Evolutionary conservation across 2,797 vertebrate genomes (phyloP), one percentile per base, ranked within the genome.

Genomic region (Ciconia nigra): DNA sequence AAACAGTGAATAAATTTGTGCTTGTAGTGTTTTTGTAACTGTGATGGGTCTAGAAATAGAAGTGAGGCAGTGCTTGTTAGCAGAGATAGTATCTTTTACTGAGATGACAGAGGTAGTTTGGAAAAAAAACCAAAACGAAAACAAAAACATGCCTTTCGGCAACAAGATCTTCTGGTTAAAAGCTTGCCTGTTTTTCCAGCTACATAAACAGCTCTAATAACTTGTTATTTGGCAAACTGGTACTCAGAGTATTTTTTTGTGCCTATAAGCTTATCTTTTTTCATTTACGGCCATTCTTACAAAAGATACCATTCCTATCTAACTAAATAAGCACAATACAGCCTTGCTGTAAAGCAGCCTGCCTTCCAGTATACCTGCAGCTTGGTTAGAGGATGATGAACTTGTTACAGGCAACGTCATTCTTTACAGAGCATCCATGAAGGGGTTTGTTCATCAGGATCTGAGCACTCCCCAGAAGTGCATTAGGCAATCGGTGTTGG

Each of bases 1-100:
- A 95, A 91, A 79, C 63, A 87, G 74, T 73, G 95, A 93, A 89
- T 89, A 93, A 80, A 94, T 92, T 83, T 92, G 44, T 92, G 46
- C 71, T 83, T 62, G 47, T 62, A 80, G 47, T 94, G 59, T 73
- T 96, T 93, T 73, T 89, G 39, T 77, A 87, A 59, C 65, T 96
- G 81, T 91, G 87, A 71, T 31, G 33, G 7, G 39, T 83, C 52
- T 92, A 85, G 78, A 93, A 94, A 89, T 89, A 94, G 89, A 94
- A 87, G 42, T 21, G 55, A 92, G 28, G n/a, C 51, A 78, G 31
- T 73, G 51, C 80, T 96, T 87, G 25, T 72, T 94, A 89, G 37
- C 73, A 87, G 81, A 85, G 63, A 44, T 52, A 74, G 39, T 92
- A 57, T 67, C 55, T 95, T 93, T 41, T 77, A 58, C 57, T 71